phyloP scores from a whole-genome alignment of 2,797 vertebrate species.

The Halcyon chelicuti region DNA sequence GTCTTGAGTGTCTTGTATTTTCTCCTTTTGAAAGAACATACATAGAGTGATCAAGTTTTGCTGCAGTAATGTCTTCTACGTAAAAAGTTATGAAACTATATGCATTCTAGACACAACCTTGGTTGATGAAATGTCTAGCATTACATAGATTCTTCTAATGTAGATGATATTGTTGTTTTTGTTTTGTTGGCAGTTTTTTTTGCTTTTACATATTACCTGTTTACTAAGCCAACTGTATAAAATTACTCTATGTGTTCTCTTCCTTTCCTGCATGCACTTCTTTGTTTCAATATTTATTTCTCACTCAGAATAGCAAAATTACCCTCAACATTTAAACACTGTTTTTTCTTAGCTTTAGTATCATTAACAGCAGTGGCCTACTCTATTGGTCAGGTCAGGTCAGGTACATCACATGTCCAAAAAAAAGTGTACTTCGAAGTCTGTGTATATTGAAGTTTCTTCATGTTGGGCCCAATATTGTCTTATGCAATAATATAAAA shows the following conservation, averaged over 20 bases:
- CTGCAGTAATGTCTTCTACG: not conserved
- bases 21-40: not conserved
- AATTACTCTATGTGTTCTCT: not conserved
- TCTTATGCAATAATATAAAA: not conserved
- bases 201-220: not conserved
- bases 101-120: not conserved
- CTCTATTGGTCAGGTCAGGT: not conserved
- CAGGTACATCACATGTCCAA: fast-evolving
- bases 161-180: not conserved
- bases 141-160: not conserved
- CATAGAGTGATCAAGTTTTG: not conserved
- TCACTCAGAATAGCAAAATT: not conserved
- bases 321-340: not conserved
- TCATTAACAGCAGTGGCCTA: not conserved
- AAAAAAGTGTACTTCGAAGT: not conserved
- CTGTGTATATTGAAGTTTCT: not conserved
- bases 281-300: not conserved
- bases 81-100: not conserved
- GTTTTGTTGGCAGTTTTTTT: not conserved
- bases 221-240: not conserved
- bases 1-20: not conserved
- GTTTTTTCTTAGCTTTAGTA: not conserved
- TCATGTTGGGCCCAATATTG: not conserved
- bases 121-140: not conserved
- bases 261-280: not conserved